phyloP scores from a whole-genome alignment of 2,113 vertebrate genomes.

The Nannobrachium achirus region DNA sequence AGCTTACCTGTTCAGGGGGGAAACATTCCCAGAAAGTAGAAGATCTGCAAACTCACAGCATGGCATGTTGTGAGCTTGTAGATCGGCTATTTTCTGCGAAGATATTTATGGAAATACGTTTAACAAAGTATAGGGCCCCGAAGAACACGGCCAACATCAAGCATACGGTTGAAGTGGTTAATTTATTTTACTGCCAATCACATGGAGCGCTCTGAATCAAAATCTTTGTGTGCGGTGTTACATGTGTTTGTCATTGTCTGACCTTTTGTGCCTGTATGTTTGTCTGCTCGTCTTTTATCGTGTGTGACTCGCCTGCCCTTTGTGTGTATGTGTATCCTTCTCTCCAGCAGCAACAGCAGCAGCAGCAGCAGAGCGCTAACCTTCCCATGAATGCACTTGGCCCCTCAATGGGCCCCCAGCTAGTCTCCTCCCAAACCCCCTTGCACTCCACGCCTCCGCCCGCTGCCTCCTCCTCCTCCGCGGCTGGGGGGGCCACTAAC shows the following conservation, averaged over 20 bases:
- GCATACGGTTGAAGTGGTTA: not conserved
- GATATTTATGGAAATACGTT: no score
- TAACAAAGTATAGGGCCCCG: no score
- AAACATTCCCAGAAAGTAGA: no score
- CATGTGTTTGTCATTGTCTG: not conserved
- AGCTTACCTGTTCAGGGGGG: no score
- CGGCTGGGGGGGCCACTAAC: conserved; percentile 79
- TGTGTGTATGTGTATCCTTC: conserved; percentile 52
- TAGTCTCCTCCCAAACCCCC: conserved; percentile 88
- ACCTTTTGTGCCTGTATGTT: conserved; percentile 31
- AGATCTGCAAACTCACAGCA: no score
- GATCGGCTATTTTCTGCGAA: no score
- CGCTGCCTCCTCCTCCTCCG: conserved; percentile 60
- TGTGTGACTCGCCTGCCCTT: conserved; percentile 34
- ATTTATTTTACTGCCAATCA: conserved; percentile 40
- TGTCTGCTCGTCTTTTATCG: conserved; percentile 45
- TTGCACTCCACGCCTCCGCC: conserved; percentile 86
- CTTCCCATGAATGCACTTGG: conserved; percentile 91
- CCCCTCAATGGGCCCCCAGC: conserved; percentile 82
- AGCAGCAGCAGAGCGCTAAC: conserved; percentile 86
- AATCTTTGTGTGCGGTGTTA: conserved; percentile 49
- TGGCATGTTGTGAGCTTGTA: no score
- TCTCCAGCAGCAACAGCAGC: conserved; percentile 51
- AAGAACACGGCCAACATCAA: no score
- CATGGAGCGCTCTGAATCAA: conserved; percentile 39